Evolutionary conservation across 2,797 vertebrate genomes (phyloP).

Genomic region (Pelodytes ibericus): DNA sequence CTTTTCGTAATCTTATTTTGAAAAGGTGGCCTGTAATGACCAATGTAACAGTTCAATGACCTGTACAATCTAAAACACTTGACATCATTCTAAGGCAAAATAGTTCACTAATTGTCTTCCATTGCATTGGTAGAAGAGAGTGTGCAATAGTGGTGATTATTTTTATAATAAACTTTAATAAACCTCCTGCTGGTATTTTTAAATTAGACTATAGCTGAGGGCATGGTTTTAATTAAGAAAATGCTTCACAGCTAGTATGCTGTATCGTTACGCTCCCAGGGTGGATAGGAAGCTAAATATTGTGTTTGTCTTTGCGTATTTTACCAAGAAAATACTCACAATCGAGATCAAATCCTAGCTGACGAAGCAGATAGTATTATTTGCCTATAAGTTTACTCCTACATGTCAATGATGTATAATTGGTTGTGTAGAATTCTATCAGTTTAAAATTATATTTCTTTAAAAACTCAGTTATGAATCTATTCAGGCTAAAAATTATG

Average conservation of each 20-base stretch:
- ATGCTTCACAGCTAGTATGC: constrained; percentile 52
- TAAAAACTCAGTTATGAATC: no score
- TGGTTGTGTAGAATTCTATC: no score
- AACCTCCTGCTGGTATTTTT: constrained; percentile 57
- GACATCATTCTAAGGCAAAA: constrained; percentile 48
- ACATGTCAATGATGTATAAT: no score
- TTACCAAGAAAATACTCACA: constrained; percentile 13
- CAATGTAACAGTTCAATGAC: constrained; percentile 55
- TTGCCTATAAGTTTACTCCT: no score
- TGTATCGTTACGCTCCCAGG: constrained; percentile 42
- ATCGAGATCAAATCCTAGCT: not conserved
- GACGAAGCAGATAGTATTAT: not conserved
- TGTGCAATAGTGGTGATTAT: constrained; percentile 51
- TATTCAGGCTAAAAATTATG: no score
- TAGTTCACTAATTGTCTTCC: constrained; percentile 48
- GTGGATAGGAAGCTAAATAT: constrained; percentile 50
- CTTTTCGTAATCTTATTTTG: constrained; percentile 39
- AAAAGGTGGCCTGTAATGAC: constrained; percentile 53
- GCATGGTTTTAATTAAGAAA: constrained; percentile 57
- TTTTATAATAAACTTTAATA: constrained; percentile 58
- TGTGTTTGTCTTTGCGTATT: constrained; percentile 39
- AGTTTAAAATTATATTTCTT: no score
- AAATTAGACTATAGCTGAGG: constrained; percentile 56
- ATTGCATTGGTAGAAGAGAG: constrained; percentile 41
- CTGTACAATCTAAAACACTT: constrained; percentile 43